Percentiles rank a stretch among this genome's conserved stretches.
Evolutionary conservation across 1,140 invertebrate species (phyloP).

Genomic region (Zaprionus taronus): DNA sequence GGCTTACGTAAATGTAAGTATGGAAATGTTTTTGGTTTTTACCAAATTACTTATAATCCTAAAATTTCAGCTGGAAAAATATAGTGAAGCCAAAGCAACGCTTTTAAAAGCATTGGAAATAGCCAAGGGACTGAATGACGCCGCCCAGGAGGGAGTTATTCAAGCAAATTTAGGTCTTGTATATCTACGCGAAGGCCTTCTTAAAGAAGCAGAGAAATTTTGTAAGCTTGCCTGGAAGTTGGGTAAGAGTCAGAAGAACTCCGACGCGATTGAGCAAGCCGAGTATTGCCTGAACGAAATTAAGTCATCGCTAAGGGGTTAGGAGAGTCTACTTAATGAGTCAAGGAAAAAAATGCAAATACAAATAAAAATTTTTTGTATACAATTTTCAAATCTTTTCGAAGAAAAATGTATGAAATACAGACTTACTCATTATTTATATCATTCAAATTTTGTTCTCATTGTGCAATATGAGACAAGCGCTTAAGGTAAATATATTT

Average conservation of each 20-base stretch:
- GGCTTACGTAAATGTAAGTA: constrained; percentile 86
- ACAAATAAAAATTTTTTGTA: background rate
- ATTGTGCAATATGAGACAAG: too few relatives aligned
- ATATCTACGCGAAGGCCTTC: constrained; percentile 89
- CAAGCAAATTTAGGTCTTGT: constrained; percentile 94
- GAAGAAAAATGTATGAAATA: background rate
- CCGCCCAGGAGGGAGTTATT: constrained; percentile 89
- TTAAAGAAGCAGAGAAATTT: constrained; percentile 88
- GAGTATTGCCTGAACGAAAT: constrained; percentile 89
- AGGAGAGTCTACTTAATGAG: background rate
- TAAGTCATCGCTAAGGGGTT: constrained; percentile 61
- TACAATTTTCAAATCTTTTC: background rate
- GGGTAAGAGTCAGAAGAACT: constrained; percentile 88
- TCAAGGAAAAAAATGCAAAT: background rate
- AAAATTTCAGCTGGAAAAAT: constrained; percentile 86
- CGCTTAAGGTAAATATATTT: too few relatives aligned
- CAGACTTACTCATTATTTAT: too few relatives aligned
- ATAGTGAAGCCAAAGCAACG: constrained; percentile 89
- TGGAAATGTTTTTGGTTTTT: background rate
- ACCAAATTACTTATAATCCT: background rate
- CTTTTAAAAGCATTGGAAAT: constrained; percentile 90
- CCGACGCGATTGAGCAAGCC: constrained; percentile 88
- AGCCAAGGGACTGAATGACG: constrained; percentile 87
- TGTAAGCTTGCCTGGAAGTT: constrained; percentile 90
- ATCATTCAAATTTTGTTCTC: too few relatives aligned